Evolutionary conservation across 2,888 invertebrate genomes (phyloP).

Genomic region (Rapana venosa): DNA sequence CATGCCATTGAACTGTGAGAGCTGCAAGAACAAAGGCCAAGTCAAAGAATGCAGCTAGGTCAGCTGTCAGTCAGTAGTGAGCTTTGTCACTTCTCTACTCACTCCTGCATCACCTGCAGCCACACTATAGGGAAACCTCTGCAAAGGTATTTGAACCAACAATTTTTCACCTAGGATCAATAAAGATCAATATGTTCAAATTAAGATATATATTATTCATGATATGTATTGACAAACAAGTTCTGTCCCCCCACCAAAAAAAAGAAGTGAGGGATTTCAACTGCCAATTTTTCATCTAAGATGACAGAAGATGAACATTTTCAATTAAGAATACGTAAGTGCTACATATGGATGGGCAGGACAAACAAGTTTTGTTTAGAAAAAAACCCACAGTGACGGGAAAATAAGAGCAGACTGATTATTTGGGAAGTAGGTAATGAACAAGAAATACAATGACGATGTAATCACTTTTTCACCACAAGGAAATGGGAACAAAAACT

Average conservation of each 20-base stretch:
- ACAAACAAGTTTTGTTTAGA: neutral
- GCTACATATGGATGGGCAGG: too few relatives aligned
- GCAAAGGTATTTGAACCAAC: neutral
- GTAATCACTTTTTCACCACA: neutral
- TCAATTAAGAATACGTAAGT: too few relatives aligned
- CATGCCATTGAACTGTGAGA: neutral
- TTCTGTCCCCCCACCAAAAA: too few relatives aligned
- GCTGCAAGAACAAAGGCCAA: neutral
- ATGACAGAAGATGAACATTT: too few relatives aligned
- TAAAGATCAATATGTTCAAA: too few relatives aligned
- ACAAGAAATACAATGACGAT: neutral
- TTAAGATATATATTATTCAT: too few relatives aligned
- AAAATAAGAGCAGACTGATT: neutral
- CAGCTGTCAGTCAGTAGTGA: neutral
- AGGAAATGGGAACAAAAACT: neutral
- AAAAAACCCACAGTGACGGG: neutral
- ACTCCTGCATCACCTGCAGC: conserved; percentile 13
- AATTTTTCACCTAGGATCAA: too few relatives aligned
- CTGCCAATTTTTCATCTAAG: too few relatives aligned
- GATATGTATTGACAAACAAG: too few relatives aligned
- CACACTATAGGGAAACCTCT: neutral
- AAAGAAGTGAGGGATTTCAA: too few relatives aligned
- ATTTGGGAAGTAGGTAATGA: neutral
- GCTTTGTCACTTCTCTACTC: conserved; percentile 1
- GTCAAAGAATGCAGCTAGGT: neutral